phyloP scores from a whole-genome alignment of 1,140 invertebrate genomes.

The Caenorhabditis briggsae region DNA sequence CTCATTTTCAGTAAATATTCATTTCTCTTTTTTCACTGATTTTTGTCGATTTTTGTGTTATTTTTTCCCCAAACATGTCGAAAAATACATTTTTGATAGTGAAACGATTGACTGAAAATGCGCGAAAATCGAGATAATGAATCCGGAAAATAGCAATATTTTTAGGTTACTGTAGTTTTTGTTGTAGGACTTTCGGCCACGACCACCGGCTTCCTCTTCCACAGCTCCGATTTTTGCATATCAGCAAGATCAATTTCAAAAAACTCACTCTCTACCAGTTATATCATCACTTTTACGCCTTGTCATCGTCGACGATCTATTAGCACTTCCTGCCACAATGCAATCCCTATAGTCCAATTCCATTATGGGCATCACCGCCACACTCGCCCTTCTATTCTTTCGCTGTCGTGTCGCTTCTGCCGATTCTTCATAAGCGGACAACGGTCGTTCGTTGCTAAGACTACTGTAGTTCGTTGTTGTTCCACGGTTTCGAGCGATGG shows the following conservation, averaged over 20 bases:
- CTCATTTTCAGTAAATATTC: too few relatives aligned
- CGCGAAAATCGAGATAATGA: too few relatives aligned
- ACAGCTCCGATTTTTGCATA: too few relatives aligned
- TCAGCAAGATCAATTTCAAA: neutral
- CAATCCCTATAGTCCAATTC: constrained; percentile 37
- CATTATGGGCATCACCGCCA: constrained; percentile 29
- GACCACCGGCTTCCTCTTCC: too few relatives aligned
- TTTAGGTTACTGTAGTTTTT: too few relatives aligned
- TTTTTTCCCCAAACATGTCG: too few relatives aligned
- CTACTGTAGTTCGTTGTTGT: constrained; percentile 10
- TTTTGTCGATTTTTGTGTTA: too few relatives aligned
- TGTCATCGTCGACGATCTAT: neutral
- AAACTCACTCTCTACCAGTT: constrained; percentile 12
- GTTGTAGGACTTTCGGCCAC: too few relatives aligned
- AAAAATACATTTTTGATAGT: too few relatives aligned
- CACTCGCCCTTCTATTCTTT: constrained; percentile 40
- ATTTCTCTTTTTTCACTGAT: too few relatives aligned
- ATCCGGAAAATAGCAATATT: too few relatives aligned
- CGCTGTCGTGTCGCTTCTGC: constrained; percentile 4
- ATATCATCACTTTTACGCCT: constrained; percentile 11
- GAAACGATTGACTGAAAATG: too few relatives aligned
- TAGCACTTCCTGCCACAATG: constrained; percentile 6
- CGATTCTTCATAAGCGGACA: constrained; percentile 35
- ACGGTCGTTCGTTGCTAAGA: constrained; percentile 30
- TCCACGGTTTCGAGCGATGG: constrained; percentile 26